Evolutionary conservation across 2,888 invertebrate species (phyloP).

Genomic region (Laspeyria flexula): DNA sequence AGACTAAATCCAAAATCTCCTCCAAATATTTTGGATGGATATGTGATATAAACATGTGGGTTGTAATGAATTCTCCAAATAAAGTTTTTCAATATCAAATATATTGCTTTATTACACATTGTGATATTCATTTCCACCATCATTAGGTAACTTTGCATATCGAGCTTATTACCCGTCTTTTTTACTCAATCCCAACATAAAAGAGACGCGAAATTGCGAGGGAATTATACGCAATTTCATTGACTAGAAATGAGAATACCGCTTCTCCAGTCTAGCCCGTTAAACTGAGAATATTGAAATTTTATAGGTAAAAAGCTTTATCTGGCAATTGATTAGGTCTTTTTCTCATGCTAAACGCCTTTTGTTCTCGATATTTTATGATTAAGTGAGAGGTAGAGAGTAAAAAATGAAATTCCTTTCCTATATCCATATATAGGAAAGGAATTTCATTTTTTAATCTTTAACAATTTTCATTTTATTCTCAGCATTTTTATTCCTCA

Average conservation of each 20-base stretch:
- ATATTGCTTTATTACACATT: background rate
- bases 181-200: slow-evolving; percentile 48
- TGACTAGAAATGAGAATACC: slow-evolving; percentile 66
- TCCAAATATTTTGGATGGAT: too few species aligned
- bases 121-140: slow-evolving; percentile 21
- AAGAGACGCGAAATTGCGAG: slow-evolving; percentile 55
- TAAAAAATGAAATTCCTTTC: too few species aligned
- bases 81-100: background rate
- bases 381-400: slow-evolving; percentile 18
- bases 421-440: slow-evolving; percentile 1
- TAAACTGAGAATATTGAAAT: slow-evolving; percentile 64
- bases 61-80: too few species aligned
- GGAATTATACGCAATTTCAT: slow-evolving; percentile 76
- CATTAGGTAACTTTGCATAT: slow-evolving; percentile 48
- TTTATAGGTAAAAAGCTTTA: slow-evolving; percentile 58
- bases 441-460: slow-evolving; percentile 29
- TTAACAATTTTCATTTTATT: too few species aligned
- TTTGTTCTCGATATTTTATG: slow-evolving; percentile 35
- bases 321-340: slow-evolving; percentile 44
- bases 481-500: too few species aligned
- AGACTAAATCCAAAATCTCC: too few species aligned
- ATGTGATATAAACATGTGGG: too few species aligned
- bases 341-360: slow-evolving; percentile 27
- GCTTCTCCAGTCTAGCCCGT: slow-evolving; percentile 49
- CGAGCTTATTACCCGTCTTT: slow-evolving; percentile 48